Percentiles rank a stretch among this genome's conserved stretches.
Conservation (phyloP, 1,140 invertebrate species). For the Papilio dardanus region DNA sequence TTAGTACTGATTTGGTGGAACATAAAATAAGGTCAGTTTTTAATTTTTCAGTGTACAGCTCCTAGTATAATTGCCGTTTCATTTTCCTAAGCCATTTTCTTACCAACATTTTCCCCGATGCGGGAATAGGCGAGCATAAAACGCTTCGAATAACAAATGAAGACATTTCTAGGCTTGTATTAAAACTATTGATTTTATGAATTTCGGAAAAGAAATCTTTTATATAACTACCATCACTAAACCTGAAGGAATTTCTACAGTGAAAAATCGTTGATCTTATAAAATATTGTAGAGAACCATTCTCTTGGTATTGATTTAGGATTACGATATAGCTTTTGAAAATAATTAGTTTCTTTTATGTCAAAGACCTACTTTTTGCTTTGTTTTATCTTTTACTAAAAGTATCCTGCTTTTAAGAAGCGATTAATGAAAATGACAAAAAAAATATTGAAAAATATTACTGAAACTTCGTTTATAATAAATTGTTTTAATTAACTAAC, state of each 20-base stretch:
- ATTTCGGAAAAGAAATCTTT: neutral
- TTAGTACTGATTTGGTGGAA: constrained; percentile 16
- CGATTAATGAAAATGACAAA: neutral
- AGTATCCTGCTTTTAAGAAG: neutral
- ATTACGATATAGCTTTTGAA: neutral
- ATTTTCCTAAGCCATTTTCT: neutral
- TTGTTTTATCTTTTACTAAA: neutral
- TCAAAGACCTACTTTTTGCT: neutral
- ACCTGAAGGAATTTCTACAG: neutral
- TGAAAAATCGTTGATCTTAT: neutral
- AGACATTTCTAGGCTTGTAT: neutral
- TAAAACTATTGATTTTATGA: neutral
- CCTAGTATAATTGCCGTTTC: neutral
- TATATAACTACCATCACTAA: neutral
- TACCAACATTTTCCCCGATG: constrained; percentile 1
- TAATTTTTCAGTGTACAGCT: neutral
- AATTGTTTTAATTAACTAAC: neutral
- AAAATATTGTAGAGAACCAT: neutral
- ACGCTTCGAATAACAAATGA: neutral
- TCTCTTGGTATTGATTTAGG: neutral
- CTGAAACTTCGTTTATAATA: neutral
- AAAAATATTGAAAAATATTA: neutral
- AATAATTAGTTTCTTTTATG: neutral
- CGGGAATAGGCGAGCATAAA: neutral
- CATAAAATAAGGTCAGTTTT: constrained; percentile 56